Percentiles rank a stretch among this genome's conserved stretches.
Evolutionary conservation across 2,888 invertebrate species (phyloP).

Genomic region (Cordylochernes scorpioides): DNA sequence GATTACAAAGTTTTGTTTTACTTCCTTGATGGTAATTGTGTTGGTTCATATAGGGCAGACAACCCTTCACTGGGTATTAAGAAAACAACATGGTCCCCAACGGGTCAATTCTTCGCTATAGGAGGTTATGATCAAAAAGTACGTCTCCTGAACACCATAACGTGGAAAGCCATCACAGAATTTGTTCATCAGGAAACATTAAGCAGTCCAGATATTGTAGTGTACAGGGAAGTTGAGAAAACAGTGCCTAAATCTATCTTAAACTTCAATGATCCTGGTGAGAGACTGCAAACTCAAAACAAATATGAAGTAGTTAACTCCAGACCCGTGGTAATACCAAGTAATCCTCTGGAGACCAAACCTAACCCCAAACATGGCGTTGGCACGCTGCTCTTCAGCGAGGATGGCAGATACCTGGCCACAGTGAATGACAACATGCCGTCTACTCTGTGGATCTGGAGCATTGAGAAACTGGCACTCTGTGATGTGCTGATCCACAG

Average conservation of each 20-base stretch:
- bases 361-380: constrained; percentile 1
- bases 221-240: too few species aligned
- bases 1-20: constrained; percentile 21
- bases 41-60: constrained; percentile 21
- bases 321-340: too few species aligned
- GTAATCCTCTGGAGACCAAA: too few species aligned
- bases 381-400: not conserved
- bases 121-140: constrained; percentile 24
- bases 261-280: too few species aligned
- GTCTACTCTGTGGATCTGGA: constrained; percentile 1
- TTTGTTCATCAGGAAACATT: not conserved
- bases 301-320: too few species aligned
- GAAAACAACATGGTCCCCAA: constrained; percentile 22
- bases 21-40: constrained; percentile 21
- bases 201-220: not conserved
- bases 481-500: not conserved
- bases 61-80: constrained; percentile 22
- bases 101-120: constrained; percentile 24
- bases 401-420: not conserved
- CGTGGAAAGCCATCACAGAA: constrained; percentile 1
- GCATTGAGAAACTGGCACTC: not conserved
- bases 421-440: constrained; percentile 2
- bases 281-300: too few species aligned
- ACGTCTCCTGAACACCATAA: constrained; percentile 1
- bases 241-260: too few species aligned